phyloP scores from a whole-genome alignment of 2,888 invertebrate genomes.

The Bimastos eiseni region DNA sequence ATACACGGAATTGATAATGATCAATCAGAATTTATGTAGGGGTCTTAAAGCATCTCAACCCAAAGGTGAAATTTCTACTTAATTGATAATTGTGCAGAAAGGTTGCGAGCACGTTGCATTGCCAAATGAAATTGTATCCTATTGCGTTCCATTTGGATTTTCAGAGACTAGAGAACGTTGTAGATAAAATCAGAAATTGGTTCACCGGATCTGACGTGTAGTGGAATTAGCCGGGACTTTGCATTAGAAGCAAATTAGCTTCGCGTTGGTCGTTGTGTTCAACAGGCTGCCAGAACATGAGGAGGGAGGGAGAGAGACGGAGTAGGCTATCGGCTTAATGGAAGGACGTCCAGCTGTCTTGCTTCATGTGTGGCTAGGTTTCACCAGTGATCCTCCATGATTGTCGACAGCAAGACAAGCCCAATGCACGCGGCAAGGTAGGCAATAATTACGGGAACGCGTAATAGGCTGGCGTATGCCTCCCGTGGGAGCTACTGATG shows the following conservation, averaged over 20 bases:
- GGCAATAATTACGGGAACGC: neutral
- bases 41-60: too few relatives aligned
- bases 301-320: neutral
- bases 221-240: neutral
- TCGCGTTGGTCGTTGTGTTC: neutral
- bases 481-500: neutral
- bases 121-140: too few relatives aligned
- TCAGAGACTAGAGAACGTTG: neutral
- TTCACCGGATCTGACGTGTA: neutral
- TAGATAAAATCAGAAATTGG: constrained; percentile 13
- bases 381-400: neutral
- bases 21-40: too few relatives aligned
- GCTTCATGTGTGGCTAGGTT: neutral
- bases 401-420: neutral
- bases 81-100: too few relatives aligned
- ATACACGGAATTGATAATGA: too few relatives aligned
- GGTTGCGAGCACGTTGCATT: too few relatives aligned
- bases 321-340: neutral
- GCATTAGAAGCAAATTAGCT: neutral
- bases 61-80: too few relatives aligned
- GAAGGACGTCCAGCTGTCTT: neutral
- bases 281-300: neutral
- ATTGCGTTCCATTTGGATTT: neutral
- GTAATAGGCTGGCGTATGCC: neutral
- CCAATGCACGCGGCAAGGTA: neutral